Percentiles rank a stretch among this genome's conserved stretches.
phyloP scores from a whole-genome alignment of 92 coral and sea anemone species.

The Umimayanthus kanabou region DNA sequence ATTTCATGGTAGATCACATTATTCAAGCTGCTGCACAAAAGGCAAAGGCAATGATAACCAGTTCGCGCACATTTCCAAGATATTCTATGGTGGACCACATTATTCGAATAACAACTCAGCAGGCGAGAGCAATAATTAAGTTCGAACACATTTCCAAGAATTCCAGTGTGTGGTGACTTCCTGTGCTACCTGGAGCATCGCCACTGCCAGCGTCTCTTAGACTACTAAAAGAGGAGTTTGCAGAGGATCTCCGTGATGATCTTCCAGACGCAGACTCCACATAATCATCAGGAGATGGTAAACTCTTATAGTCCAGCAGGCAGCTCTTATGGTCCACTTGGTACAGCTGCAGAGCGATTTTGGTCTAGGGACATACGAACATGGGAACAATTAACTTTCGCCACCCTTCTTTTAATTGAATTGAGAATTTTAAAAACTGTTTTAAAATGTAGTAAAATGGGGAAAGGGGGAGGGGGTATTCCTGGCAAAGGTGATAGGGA shows the following conservation, averaged over 20 bases:
- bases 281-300: constrained; percentile 64
- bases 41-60: background rate
- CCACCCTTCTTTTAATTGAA: no score
- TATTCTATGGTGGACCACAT: background rate
- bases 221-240: constrained; percentile 92
- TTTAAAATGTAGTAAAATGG: no score
- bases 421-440: no score
- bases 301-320: constrained; percentile 92
- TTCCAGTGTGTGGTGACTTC: constrained; percentile 90
- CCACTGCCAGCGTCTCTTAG: constrained; percentile 76
- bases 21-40: background rate
- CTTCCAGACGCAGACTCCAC: constrained; percentile 58
- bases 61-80: background rate
- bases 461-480: no score
- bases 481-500: no score
- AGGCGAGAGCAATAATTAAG: constrained; percentile 91
- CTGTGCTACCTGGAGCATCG: constrained; percentile 37
- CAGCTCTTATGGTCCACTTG: constrained; percentile 98
- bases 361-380: constrained; percentile 62
- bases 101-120: constrained; percentile 42
- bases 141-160: constrained; percentile 97
- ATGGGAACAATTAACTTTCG: no score
- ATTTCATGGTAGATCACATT: background rate
- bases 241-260: constrained; percentile 80
- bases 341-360: constrained; percentile 89